Percentiles rank a stretch among this genome's conserved stretches.
phyloP scores from a whole-genome alignment of 2,888 invertebrate species.

The Trachelus iudaicus region DNA sequence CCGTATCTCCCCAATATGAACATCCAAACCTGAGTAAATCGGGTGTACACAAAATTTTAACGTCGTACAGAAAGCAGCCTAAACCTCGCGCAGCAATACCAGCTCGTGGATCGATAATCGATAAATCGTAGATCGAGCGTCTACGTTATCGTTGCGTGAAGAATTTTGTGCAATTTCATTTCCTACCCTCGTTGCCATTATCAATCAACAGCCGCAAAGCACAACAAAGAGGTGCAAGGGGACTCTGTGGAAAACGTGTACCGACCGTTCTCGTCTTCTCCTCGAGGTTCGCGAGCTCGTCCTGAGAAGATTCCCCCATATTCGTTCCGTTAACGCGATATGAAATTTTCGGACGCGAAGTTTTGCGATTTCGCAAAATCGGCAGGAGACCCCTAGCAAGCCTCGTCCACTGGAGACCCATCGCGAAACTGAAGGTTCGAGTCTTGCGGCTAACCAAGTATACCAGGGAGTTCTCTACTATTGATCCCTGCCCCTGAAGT shows the following conservation, averaged over 20 bases:
- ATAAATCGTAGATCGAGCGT: neutral
- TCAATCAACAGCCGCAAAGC: neutral
- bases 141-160: neutral
- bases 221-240: neutral
- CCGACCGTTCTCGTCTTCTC: neutral
- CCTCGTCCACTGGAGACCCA: constrained; percentile 51
- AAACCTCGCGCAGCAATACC: neutral
- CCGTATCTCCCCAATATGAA: neutral
- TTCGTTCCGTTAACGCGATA: neutral
- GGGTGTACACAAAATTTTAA: neutral
- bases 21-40: neutral
- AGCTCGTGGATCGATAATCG: neutral
- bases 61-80: neutral
- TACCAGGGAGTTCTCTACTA: neutral
- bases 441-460: neutral
- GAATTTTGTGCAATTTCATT: neutral
- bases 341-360: neutral
- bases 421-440: constrained; percentile 17
- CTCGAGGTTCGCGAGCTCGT: neutral
- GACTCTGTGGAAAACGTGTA: neutral
- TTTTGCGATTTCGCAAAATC: neutral
- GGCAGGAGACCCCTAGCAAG: constrained; percentile 43
- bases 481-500: neutral
- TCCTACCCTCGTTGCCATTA: neutral
- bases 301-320: neutral